These are phyloP conservation scores for Camelus dromedarius DNA, from an alignment of 2,113 vertebrate species.

Conservation along the genomic window DNA sequence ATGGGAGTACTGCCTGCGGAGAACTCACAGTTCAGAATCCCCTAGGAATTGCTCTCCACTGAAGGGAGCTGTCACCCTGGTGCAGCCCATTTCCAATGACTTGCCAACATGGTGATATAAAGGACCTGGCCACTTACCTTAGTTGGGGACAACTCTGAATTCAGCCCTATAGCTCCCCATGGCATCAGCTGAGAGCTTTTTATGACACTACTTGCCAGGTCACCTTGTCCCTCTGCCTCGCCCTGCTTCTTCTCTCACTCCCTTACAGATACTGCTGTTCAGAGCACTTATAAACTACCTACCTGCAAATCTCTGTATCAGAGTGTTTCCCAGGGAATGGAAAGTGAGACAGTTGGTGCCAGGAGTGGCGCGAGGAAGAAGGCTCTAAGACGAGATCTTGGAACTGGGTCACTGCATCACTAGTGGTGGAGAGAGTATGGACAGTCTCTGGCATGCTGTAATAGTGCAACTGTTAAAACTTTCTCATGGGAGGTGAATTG, in stretches of 20 bases:
- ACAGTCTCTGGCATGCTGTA: background rate
- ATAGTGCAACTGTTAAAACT: background rate
- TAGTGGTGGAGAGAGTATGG: background rate
- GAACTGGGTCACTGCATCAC: no score
- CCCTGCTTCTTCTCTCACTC: background rate
- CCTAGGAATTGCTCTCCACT: no score
- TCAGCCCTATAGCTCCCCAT: background rate
- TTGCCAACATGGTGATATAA: background rate
- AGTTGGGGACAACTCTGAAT: background rate
- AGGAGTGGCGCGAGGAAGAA: background rate
- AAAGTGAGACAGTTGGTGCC: background rate
- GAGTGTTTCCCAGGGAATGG: background rate
- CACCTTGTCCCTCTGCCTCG: background rate
- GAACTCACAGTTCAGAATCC: background rate
- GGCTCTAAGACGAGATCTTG: background rate
- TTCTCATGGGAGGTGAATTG: background rate
- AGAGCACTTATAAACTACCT: background rate
- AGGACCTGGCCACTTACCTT: background rate
- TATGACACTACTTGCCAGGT: background rate
- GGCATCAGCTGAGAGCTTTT: background rate
- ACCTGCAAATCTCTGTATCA: background rate
- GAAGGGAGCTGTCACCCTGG: no score
- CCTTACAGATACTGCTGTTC: background rate
- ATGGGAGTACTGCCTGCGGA: background rate
- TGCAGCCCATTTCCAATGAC: background rate